Evolutionary conservation across 2,888 invertebrate genomes (phyloP).

Genomic region (Bombyx huttoni): DNA sequence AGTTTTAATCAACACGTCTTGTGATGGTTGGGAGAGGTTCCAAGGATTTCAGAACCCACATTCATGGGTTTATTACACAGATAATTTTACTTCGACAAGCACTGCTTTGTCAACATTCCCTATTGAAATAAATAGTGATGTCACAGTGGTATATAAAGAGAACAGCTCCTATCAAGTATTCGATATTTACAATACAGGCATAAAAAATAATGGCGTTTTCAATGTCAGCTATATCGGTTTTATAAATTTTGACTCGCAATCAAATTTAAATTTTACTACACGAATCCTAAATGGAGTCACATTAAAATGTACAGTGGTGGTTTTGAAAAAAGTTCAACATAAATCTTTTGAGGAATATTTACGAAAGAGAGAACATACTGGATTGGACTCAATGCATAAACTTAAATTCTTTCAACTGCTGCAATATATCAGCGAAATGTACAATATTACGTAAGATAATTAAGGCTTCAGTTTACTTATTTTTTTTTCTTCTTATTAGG

Average conservation of each 20-base stretch:
- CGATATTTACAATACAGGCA: slow-evolving; percentile 72
- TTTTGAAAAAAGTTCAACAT: slow-evolving; percentile 30
- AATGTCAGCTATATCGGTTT: slow-evolving; percentile 57
- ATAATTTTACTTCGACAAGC: slow-evolving; percentile 21
- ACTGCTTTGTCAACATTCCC: slow-evolving; percentile 34
- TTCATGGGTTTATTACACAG: slow-evolving; percentile 45
- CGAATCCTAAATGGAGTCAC: slow-evolving; percentile 69
- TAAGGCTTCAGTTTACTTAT: too few relatives aligned
- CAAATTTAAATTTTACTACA: slow-evolving; percentile 41
- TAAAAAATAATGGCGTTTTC: slow-evolving; percentile 60
- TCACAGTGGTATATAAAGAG: slow-evolving; percentile 33
- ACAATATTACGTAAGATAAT: slow-evolving; percentile 74
- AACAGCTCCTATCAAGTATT: slow-evolving; percentile 30
- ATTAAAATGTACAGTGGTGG: slow-evolving; percentile 69
- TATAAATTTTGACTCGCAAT: slow-evolving; percentile 41
- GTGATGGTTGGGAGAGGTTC: slow-evolving; percentile 29
- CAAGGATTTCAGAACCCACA: slow-evolving; percentile 32
- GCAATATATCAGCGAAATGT: slow-evolving; percentile 73
- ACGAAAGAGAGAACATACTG: slow-evolving; percentile 50
- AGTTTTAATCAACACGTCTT: slow-evolving; percentile 34
- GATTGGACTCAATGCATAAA: slow-evolving; percentile 75
- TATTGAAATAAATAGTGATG: slow-evolving; percentile 58
- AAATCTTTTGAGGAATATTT: slow-evolving; percentile 61
- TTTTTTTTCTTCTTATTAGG: background rate
- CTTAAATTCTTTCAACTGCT: slow-evolving; percentile 74